Evolutionary conservation across 2,797 vertebrate species (phyloP).

Genomic region (Masticophis lateralis): DNA sequence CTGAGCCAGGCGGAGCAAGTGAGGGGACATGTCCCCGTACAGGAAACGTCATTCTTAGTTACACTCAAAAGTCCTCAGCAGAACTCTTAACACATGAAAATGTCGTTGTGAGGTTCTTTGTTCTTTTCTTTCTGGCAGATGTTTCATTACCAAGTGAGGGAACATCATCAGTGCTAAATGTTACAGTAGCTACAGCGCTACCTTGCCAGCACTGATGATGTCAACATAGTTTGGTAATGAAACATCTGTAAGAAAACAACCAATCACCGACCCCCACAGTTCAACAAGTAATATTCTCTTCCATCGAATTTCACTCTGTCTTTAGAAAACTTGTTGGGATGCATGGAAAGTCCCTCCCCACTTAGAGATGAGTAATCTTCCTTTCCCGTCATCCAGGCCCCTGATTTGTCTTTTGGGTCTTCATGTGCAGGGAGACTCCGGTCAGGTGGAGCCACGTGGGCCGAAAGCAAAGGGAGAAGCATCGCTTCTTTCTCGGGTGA

Average conservation of each 20-base stretch:
- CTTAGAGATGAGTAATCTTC: neutral
- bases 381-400: neutral
- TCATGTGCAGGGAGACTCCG: neutral
- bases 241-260: neutral
- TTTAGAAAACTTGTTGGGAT: neutral
- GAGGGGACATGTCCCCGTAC: neutral
- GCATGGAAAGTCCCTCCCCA: neutral
- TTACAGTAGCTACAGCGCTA: neutral
- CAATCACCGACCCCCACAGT: neutral
- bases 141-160: neutral
- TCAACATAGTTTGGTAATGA: neutral
- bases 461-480: neutral
- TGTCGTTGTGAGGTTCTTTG: fast-evolving
- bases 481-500: neutral
- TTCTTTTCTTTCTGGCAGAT: neutral
- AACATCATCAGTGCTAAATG: neutral
- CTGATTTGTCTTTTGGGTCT: neutral
- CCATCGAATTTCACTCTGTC: neutral
- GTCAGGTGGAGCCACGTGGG: neutral
- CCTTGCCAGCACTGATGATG: neutral
- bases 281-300: neutral
- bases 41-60: too few species aligned
- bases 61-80: neutral
- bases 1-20: neutral
- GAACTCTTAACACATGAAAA: neutral